Conservation (phyloP, 2,888 invertebrate genomes). For the Eristalinus aeneus region DNA sequence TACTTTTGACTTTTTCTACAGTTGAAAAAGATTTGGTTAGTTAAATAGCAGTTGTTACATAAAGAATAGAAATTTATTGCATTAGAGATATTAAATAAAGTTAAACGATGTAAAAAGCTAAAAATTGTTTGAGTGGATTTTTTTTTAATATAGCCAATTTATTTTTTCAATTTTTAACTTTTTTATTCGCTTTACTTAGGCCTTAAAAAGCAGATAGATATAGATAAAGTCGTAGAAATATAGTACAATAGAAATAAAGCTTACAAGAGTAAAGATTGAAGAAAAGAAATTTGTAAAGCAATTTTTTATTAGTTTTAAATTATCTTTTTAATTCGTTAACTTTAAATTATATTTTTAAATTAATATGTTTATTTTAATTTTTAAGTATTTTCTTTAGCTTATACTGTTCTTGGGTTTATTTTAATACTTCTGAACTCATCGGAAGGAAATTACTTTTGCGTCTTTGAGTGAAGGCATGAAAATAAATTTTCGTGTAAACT, state of each 20-base stretch:
- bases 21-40: conserved; percentile 68
- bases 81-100: neutral
- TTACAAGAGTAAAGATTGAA: no score
- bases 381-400: neutral
- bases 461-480: no score
- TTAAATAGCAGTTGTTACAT: conserved; percentile 47
- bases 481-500: no score
- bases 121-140: neutral
- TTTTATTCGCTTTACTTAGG: neutral
- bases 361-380: neutral
- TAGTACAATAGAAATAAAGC: conserved; percentile 34
- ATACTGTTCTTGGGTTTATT: neutral
- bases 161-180: neutral
- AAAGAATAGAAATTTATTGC: conserved; percentile 24
- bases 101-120: neutral
- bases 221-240: conserved; percentile 32
- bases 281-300: no score
- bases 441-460: no score
- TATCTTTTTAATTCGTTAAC: no score
- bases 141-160: no score
- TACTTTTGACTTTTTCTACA: conserved; percentile 69
- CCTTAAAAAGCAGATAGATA: conserved; percentile 35
- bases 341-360: neutral
- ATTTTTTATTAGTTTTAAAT: no score
- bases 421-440: no score